phyloP scores from a whole-genome alignment of 2,797 vertebrate genomes.

The Pseudomugil tenellus region DNA sequence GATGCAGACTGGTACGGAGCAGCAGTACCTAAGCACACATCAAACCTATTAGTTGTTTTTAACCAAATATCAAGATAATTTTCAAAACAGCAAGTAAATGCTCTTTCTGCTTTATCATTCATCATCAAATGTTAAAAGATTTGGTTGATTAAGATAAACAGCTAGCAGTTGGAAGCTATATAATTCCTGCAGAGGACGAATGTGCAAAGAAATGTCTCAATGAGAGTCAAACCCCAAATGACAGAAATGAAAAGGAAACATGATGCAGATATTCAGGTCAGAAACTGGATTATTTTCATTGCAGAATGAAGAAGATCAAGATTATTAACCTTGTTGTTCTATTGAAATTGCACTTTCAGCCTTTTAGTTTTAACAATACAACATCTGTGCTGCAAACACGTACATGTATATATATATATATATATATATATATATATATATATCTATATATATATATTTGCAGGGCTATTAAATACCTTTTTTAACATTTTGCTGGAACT shows the following conservation, averaged over 20 bases:
- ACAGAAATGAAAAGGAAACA: not conserved
- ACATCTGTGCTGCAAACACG: not conserved
- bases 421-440: no score
- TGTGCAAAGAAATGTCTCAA: not conserved
- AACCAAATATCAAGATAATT: not conserved
- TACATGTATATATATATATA: no score
- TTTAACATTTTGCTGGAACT: not conserved
- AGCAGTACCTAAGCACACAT: not conserved
- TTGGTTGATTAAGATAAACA: slow-evolving; percentile 16
- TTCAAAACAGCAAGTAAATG: slow-evolving; percentile 1
- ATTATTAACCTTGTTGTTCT: not conserved
- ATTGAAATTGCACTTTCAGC: not conserved
- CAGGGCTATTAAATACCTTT: not conserved
- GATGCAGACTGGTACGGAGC: not conserved
- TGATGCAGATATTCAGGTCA: not conserved
- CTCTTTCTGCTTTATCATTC: not conserved
- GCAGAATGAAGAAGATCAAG: not conserved
- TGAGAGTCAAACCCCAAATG: not conserved
- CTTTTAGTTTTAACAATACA: not conserved
- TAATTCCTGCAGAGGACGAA: not conserved
- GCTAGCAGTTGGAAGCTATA: not conserved
- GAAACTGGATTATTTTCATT: not conserved
- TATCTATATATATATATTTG: no score
- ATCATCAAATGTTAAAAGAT: not conserved
- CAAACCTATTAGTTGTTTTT: not conserved